Conservation (phyloP, 1,140 invertebrate species). For the Habropoda laboriosa region DNA sequence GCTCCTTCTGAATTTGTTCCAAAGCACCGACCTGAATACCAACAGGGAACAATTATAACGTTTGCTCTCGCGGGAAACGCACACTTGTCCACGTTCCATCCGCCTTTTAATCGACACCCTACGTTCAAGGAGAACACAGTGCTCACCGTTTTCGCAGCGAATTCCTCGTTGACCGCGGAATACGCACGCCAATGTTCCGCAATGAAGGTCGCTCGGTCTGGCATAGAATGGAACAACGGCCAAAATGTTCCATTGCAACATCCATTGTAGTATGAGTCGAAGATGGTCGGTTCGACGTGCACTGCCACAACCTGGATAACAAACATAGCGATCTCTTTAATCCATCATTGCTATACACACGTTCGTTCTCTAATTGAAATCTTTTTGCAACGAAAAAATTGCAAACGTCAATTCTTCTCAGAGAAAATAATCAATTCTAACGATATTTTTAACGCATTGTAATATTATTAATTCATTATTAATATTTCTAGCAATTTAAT, state of each 20-base stretch:
- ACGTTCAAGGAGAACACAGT: background rate
- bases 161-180: constrained; percentile 90
- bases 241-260: constrained; percentile 96
- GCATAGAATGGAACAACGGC: constrained; percentile 96
- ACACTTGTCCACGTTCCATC: too few species aligned
- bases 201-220: constrained; percentile 89
- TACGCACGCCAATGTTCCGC: constrained; percentile 93
- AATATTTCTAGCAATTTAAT: too few species aligned
- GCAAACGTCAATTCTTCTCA: too few species aligned
- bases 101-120: background rate
- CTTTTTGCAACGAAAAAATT: too few species aligned
- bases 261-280: constrained; percentile 94
- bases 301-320: constrained; percentile 89
- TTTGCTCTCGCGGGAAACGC: too few species aligned
- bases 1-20: constrained; percentile 83
- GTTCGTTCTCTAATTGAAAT: too few species aligned
- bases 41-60: background rate
- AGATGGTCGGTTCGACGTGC: constrained; percentile 87
- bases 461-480: too few species aligned
- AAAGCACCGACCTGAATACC: constrained; percentile 83
- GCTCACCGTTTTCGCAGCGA: constrained; percentile 89
- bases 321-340: constrained; percentile 1
- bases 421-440: too few species aligned
- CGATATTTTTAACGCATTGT: too few species aligned
- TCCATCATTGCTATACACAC: background rate